These are phyloP conservation scores for Pachypanchax playfairii DNA, from an alignment of 2,113 vertebrate genomes.

Conservation along the genomic window DNA sequence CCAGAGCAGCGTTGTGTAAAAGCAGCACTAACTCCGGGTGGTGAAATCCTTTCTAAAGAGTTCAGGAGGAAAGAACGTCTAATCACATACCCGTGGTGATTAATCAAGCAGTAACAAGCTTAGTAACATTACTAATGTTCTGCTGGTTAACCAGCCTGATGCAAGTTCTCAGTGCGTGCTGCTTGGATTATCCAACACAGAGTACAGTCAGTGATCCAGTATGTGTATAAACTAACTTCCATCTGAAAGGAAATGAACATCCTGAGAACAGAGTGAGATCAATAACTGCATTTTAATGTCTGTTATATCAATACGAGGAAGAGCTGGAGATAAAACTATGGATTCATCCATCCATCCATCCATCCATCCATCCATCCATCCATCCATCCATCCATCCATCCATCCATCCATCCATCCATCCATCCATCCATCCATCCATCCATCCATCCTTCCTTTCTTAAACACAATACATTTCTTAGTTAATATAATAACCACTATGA, in stretches of 20 bases:
- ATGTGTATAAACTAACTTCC: slow-evolving; percentile 6
- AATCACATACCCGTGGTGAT: slow-evolving; percentile 59
- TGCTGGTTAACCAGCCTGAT: slow-evolving; percentile 42
- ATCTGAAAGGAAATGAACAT: neutral
- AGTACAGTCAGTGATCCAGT: slow-evolving; percentile 12
- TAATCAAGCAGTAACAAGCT: slow-evolving; percentile 65
- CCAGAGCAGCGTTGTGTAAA: slow-evolving; percentile 13
- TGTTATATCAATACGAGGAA: too few relatives aligned
- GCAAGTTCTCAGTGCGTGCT: neutral
- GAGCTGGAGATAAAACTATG: too few relatives aligned
- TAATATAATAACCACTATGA: slow-evolving; percentile 17
- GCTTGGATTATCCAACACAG: too few relatives aligned
- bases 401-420: too few relatives aligned
- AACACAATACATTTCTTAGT: too few relatives aligned
- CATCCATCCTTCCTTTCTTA: too few relatives aligned
- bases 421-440: too few relatives aligned
- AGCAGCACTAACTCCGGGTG: neutral
- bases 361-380: too few relatives aligned
- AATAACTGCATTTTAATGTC: too few relatives aligned
- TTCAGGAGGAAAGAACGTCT: slow-evolving; percentile 22
- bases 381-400: too few relatives aligned
- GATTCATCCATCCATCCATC: too few relatives aligned
- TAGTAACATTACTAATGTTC: slow-evolving; percentile 53
- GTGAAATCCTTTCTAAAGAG: slow-evolving; percentile 9
- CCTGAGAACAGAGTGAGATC: too few relatives aligned